These are phyloP conservation scores for Agrotis puta DNA, from an alignment of 2,888 invertebrate genomes.

Conservation along the genomic window DNA sequence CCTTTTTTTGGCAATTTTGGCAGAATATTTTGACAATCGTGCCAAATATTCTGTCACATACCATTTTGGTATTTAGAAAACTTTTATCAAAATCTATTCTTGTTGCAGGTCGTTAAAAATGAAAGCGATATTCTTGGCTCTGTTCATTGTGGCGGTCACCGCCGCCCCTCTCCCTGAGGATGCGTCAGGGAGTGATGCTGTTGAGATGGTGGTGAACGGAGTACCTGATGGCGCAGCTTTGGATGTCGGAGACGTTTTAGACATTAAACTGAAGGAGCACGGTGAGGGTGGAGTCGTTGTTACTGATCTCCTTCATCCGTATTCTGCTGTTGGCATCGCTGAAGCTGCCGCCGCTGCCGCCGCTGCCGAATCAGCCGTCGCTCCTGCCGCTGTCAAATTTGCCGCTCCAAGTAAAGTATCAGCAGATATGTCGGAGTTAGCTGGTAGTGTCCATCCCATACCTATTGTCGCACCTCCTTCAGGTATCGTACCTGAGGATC, in stretches of 20 bases:
- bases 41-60: slow-evolving; percentile 10
- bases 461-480: slow-evolving; percentile 44
- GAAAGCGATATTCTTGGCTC: slow-evolving; percentile 78
- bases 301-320: slow-evolving; percentile 76
- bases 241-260: slow-evolving; percentile 75
- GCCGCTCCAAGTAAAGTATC: slow-evolving; percentile 28
- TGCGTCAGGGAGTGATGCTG: slow-evolving; percentile 67
- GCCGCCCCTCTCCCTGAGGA: slow-evolving; percentile 73
- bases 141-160: slow-evolving; percentile 77
- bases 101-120: slow-evolving; percentile 74
- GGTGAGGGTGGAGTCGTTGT: slow-evolving; percentile 70
- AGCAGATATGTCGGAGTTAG: not conserved
- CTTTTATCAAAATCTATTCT: slow-evolving; percentile 12
- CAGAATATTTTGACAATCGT: slow-evolving; percentile 23
- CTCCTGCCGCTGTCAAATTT: slow-evolving; percentile 66
- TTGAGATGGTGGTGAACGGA: slow-evolving; percentile 81
- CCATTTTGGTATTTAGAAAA: slow-evolving; percentile 25
- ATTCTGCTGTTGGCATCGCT: slow-evolving; percentile 77
- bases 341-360: slow-evolving; percentile 73
- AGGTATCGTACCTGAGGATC: slow-evolving; percentile 41
- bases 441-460: not conserved
- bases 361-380: slow-evolving; percentile 77
- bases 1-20: slow-evolving; percentile 19
- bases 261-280: slow-evolving; percentile 77
- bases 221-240: slow-evolving; percentile 77